A percentile compares a stretch with the other conserved stretches of the same genome.
Conservation (phyloP, 2,113 vertebrate species). For the Tachysurus vachellii region DNA sequence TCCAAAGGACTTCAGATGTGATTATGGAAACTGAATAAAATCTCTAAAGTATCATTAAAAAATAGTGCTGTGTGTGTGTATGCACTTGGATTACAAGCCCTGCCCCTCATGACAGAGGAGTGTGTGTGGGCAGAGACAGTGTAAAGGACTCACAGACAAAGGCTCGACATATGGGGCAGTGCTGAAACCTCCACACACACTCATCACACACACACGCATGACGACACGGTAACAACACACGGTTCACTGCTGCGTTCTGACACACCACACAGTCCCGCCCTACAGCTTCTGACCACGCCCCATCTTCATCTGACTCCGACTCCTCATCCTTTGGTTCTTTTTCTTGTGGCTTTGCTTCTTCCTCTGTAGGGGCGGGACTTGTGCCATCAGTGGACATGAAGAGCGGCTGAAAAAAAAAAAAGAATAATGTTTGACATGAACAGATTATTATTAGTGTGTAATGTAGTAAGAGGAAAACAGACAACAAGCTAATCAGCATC, state of each 20-base stretch:
- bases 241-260: constrained; percentile 87
- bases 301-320: constrained; percentile 63
- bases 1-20: background rate
- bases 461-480: background rate
- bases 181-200: constrained; percentile 83
- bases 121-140: constrained; percentile 58
- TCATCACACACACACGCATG: constrained; percentile 87
- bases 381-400: constrained; percentile 88
- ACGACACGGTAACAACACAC: constrained; percentile 91
- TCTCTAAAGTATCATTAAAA: background rate
- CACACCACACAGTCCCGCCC: constrained; percentile 92
- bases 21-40: background rate
- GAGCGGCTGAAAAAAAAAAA: constrained; percentile 79
- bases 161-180: constrained; percentile 93
- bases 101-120: background rate
- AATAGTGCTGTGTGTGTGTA: background rate
- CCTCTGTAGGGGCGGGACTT: background rate
- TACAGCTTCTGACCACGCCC: constrained; percentile 69
- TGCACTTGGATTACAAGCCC: background rate
- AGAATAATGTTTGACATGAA: background rate
- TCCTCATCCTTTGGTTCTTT: constrained; percentile 37
- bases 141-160: constrained; percentile 88
- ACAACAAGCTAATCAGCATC: background rate
- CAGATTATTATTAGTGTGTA: background rate
- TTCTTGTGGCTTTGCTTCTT: background rate